Percentiles rank a stretch among this genome's conserved stretches.
These are phyloP conservation scores for Ictalurus punctatus DNA, from an alignment of 2,113 vertebrate genomes.

Conservation along the genomic window DNA sequence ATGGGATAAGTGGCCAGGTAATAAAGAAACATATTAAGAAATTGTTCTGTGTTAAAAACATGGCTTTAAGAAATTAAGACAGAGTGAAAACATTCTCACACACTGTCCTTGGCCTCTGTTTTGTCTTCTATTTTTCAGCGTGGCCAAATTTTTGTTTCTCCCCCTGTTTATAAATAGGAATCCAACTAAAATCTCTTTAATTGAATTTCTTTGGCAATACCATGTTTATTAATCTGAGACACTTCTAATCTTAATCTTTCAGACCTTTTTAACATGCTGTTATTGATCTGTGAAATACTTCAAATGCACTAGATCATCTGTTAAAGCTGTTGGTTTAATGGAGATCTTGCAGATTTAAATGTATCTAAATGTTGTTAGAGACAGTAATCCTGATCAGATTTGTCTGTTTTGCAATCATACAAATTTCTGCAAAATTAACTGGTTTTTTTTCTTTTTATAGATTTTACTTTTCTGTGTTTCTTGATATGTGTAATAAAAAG, in stretches of 20 bases:
- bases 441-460: neutral
- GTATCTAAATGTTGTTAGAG: neutral
- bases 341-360: neutral
- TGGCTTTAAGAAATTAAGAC: neutral
- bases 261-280: neutral
- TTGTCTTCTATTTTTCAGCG: neutral
- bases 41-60: neutral
- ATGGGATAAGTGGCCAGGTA: slow-evolving; percentile 54
- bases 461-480: neutral
- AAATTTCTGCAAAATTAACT: neutral
- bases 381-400: neutral
- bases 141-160: neutral
- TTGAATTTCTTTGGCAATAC: neutral
- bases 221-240: neutral
- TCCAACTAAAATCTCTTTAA: neutral
- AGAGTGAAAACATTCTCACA: neutral
- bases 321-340: neutral
- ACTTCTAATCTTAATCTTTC: neutral
- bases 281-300: neutral
- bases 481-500: neutral
- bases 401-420: neutral
- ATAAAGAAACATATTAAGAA: slow-evolving; percentile 39
- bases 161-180: neutral
- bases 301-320: neutral
- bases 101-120: neutral